phyloP scores from a whole-genome alignment of 2,113 vertebrate species.

The Scopus umbretta region DNA sequence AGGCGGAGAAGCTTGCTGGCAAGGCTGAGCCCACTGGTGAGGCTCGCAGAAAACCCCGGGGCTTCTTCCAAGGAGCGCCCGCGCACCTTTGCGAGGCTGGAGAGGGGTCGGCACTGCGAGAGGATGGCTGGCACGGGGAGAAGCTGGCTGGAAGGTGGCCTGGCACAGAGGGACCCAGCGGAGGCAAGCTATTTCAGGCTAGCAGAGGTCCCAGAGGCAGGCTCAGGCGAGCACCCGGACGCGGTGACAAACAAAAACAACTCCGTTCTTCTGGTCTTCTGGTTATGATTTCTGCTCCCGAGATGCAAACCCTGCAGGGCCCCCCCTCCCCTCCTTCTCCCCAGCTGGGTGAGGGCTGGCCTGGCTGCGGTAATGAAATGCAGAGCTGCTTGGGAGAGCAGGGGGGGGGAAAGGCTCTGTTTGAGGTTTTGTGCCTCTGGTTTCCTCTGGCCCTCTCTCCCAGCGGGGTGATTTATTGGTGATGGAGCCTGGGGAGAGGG shows the following conservation, averaged over 20 bases:
- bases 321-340: not conserved
- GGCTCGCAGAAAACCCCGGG: not conserved
- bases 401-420: not conserved
- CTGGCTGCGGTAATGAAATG: conserved; percentile 52
- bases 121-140: not conserved
- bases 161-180: fast-evolving
- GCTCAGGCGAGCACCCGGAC: not conserved
- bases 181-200: not conserved
- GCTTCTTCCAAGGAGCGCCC: not conserved
- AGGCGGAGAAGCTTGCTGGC: not conserved
- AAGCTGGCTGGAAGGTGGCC: not conserved
- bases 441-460: conserved; percentile 35
- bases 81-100: not conserved
- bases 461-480: conserved; percentile 35
- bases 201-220: not conserved
- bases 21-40: not conserved
- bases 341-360: conserved; percentile 9
- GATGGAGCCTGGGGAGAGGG: not conserved
- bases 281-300: conserved; percentile 34
- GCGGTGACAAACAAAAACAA: not conserved
- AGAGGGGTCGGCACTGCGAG: fast-evolving
- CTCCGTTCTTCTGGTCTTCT: not conserved
- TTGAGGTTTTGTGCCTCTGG: conserved; percentile 49
- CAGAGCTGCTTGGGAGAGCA: conserved; percentile 48
- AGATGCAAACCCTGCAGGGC: not conserved